Evolutionary conservation across 2,797 vertebrate species (phyloP), one percentile per base, ranked within the genome.

Genomic region (Malurus leucopterus): DNA sequence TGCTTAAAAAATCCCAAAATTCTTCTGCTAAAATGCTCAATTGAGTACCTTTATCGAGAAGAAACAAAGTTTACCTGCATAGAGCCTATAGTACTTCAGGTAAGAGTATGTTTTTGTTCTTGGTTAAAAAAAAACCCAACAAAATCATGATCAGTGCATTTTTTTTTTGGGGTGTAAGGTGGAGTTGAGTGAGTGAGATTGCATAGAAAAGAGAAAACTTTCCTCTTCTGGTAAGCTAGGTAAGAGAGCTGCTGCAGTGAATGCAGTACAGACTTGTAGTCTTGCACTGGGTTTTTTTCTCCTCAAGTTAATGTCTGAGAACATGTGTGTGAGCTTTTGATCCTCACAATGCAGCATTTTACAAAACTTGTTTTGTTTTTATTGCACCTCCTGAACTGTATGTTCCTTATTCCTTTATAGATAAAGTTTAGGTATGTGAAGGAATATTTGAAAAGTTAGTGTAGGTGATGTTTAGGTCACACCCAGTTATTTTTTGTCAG

Each of bases 11-110:
- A 98, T 95, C 99, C 99, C 64, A 99, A 99, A 97, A 98, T 99
- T 82, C 98, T 99, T 95, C 97, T 99, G 75, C 97, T 99, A 88
- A 99, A 99, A 94, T 99, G 99, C 94, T 99, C 99, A 46, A 99
- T 99, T 80, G 99, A 99, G 93, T 99, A 99, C 92, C 98, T 99
- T 44, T 99, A 99, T 97, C 95, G 99, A 94, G 99, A 99, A 94
- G 99, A 99, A 96, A 99, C 99, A 20, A 99, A 99, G 93, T 99
- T 99, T 93, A 99, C 99, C 73, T 99, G 98, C 96, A 99, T 99
- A 65, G 99, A 99, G 72, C 99, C 99, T 75, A 99, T 99, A 49
- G 99, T 99, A 72, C 98, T 99, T 32, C 99, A 99, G 98, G 99
- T 99, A 76, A 97, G 98, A 59, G 62, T 34, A 51, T 63, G 61